phyloP scores from a whole-genome alignment of 1,140 invertebrate species.

The Berghia stephanieae region DNA sequence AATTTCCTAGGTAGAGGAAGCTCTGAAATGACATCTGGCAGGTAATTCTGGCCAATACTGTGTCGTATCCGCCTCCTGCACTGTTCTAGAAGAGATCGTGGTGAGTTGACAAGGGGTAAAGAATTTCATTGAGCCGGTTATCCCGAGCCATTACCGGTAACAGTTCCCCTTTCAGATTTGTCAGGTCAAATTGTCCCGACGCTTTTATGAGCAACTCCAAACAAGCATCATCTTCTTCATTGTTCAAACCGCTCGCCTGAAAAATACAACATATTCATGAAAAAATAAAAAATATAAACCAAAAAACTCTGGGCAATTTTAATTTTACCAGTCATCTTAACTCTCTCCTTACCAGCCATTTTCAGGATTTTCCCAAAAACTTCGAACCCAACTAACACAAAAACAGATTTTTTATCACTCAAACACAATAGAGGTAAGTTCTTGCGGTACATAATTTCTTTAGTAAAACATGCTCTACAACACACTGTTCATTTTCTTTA shows the following conservation, averaged over 20 bases:
- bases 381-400: too few relatives aligned
- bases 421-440: too few relatives aligned
- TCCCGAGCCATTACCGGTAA: constrained; percentile 42
- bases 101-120: constrained; percentile 47
- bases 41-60: constrained; percentile 47
- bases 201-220: constrained; percentile 57
- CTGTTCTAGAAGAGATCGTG: constrained; percentile 45
- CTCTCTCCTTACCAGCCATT: too few relatives aligned
- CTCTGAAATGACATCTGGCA: constrained; percentile 51
- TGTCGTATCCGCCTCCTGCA: constrained; percentile 47
- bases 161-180: constrained; percentile 46
- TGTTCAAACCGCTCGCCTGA: constrained; percentile 54
- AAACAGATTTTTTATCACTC: too few relatives aligned
- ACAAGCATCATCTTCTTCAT: constrained; percentile 51
- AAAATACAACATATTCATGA: too few relatives aligned
- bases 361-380: too few relatives aligned
- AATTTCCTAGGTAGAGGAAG: constrained; percentile 53
- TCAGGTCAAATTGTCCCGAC: constrained; percentile 55
- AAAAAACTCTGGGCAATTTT: too few relatives aligned
- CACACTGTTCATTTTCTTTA: too few relatives aligned
- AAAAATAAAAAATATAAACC: too few relatives aligned
- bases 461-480: too few relatives aligned
- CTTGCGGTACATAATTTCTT: too few relatives aligned
- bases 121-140: constrained; percentile 49
- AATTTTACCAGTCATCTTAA: too few relatives aligned